Base-by-base conservation (phyloP, 2,888 invertebrate genomes). In the Shargacucullia verbasci region DNA sequence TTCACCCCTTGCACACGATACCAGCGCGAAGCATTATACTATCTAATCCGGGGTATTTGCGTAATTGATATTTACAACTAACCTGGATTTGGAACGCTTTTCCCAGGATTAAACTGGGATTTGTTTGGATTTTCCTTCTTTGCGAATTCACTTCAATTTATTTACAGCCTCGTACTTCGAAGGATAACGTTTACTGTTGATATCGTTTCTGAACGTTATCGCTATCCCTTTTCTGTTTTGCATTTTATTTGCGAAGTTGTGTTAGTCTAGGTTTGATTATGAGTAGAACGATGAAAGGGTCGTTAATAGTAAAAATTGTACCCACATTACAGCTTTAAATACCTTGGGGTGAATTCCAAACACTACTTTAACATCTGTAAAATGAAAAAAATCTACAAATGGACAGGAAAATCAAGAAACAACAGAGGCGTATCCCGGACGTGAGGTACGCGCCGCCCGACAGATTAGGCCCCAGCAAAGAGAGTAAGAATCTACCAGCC, bases 31-130 rank as follows among this genome's bases (percentile, higher is more conserved):
- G 80, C 83, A 73, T 84, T 83, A 73, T 71, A 81, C 83, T 76
- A 80, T 83, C 82, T 88, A 90, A 90, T 85, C 88, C 80, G 63
- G 80, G 85, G 89, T 87, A 88, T 93, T 91, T 90, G 85, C 88
- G 92, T 93, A 93, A 93, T 93, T 91, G 93, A 93, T 93, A 93
- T 93, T 93, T 93, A 93, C 94, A 86, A 91, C 91, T 93, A 92
- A 93, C 94, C 91, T 91, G 92, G 90, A 91, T 90, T 87, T 86
- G 77, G 82, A 84, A 83, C 82, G 89, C 90, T 89, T 84, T 89
- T 82, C 79, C 72, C 82, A 75, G 85, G 90, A 92, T 92, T 93
- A 92, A 86, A 82, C 67, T 79, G 78, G 87, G 88, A 93, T 93
- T 91, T 92, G 90, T 88, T 84, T 76, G 88, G 89, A 90, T 90